Evolutionary conservation across 2,888 invertebrate species (phyloP).

Genomic region (Andrena minutula): DNA sequence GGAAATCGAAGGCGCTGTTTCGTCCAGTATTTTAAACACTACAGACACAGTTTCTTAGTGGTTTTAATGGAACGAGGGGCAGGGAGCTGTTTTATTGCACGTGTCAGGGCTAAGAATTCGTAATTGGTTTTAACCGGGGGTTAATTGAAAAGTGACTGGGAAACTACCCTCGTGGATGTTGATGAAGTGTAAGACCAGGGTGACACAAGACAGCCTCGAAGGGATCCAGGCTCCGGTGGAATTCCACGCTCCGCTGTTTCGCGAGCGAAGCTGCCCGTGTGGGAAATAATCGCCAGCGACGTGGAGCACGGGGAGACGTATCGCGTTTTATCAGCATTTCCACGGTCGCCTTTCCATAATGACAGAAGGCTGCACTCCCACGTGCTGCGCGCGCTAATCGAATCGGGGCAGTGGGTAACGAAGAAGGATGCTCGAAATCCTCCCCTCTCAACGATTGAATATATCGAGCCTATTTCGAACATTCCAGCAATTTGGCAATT

Average conservation of each 20-base stretch:
- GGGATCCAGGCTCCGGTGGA: background rate
- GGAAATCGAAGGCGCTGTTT: background rate
- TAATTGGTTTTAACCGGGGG: slow-evolving; percentile 5
- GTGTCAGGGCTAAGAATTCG: background rate
- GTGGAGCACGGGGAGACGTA: background rate
- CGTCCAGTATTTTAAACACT: background rate
- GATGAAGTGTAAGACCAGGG: background rate
- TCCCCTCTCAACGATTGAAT: too few relatives aligned
- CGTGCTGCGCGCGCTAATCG: background rate
- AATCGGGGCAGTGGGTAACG: background rate
- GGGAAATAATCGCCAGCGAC: background rate
- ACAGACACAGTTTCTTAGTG: background rate
- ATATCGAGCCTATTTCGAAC: too few relatives aligned
- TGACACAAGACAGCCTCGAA: background rate
- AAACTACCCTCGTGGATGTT: slow-evolving; percentile 3
- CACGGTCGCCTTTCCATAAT: background rate
- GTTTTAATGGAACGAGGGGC: background rate
- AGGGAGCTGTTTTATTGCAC: background rate
- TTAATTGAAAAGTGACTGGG: slow-evolving; percentile 18
- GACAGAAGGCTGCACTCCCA: background rate
- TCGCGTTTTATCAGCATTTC: slow-evolving; percentile 9
- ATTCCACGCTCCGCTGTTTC: background rate
- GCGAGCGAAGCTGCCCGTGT: background rate
- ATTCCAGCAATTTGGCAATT: too few relatives aligned
- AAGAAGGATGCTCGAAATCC: too few relatives aligned